These are phyloP conservation scores for Leguminivora glycinivorella DNA, from an alignment of 1,140 invertebrate species.

Conservation along the genomic window DNA sequence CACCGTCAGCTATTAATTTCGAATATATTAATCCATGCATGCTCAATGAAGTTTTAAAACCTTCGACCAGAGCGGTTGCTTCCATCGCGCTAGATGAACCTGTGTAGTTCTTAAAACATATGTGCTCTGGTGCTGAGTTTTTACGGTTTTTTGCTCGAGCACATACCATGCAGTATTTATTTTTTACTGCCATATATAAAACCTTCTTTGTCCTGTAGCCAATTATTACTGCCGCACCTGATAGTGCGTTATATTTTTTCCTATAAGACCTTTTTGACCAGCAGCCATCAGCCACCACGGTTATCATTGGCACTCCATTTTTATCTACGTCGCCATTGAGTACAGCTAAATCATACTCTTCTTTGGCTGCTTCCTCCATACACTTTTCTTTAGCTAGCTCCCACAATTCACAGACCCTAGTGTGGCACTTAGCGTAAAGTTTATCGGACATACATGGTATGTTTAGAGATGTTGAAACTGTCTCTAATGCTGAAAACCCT, in stretches of 20 bases:
- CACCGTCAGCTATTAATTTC: too few species aligned
- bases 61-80: slow-evolving; percentile 54
- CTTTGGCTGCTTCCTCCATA: slow-evolving; percentile 53
- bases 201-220: slow-evolving; percentile 41
- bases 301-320: slow-evolving; percentile 44
- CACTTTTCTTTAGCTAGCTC: slow-evolving; percentile 36
- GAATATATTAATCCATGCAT: slow-evolving; percentile 56
- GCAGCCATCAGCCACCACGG: slow-evolving; percentile 47
- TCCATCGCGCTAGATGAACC: slow-evolving; percentile 61
- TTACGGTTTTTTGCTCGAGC: slow-evolving; percentile 31
- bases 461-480: background rate
- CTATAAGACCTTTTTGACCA: slow-evolving; percentile 52
- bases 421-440: slow-evolving; percentile 36
- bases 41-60: slow-evolving; percentile 51
- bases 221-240: slow-evolving; percentile 50
- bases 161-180: slow-evolving; percentile 55
- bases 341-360: slow-evolving; percentile 49
- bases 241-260: slow-evolving; percentile 48
- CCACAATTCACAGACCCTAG: slow-evolving; percentile 33
- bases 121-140: slow-evolving; percentile 35
- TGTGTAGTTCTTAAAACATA: slow-evolving; percentile 49
- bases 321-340: slow-evolving; percentile 39
- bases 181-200: slow-evolving; percentile 45
- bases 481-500: background rate
- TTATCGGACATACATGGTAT: background rate